A percentile compares a stretch with the other conserved stretches of the same genome.
Evolutionary conservation across 2,888 invertebrate genomes (phyloP).

Genomic region (Philhelius pedissequus): DNA sequence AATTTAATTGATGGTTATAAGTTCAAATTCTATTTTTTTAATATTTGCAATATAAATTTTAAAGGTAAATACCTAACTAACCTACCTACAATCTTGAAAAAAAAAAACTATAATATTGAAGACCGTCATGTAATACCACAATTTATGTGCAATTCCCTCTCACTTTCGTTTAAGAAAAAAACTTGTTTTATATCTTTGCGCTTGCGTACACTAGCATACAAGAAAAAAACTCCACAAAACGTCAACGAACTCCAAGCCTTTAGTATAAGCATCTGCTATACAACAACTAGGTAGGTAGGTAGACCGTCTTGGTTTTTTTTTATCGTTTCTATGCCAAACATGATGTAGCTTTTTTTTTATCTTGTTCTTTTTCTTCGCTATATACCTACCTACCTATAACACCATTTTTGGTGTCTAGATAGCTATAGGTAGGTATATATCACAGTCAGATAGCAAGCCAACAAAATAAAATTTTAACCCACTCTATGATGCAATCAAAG

Average conservation of each 20-base stretch:
- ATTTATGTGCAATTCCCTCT: constrained; percentile 74
- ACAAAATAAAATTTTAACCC: background rate
- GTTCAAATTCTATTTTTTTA: background rate
- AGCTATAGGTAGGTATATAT: too few species aligned
- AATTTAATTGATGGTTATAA: background rate
- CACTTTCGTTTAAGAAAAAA: constrained; percentile 76
- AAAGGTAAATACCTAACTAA: constrained; percentile 49
- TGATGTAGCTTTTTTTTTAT: background rate
- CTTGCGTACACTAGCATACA: constrained; percentile 56
- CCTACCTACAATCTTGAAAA: constrained; percentile 19
- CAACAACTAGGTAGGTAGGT: constrained; percentile 3
- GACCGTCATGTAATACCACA: constrained; percentile 63
- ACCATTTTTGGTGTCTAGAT: constrained; percentile 39
- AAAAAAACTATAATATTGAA: constrained; percentile 52
- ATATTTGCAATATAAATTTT: constrained; percentile 24
- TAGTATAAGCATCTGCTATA: constrained; percentile 25
- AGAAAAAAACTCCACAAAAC: constrained; percentile 33
- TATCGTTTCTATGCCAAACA: constrained; percentile 17
- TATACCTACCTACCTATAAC: too few species aligned
- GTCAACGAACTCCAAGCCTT: constrained; percentile 73
- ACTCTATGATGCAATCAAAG: constrained; percentile 48
- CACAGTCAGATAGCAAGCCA: background rate
- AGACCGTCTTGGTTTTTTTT: constrained; percentile 31
- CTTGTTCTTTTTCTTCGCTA: background rate
- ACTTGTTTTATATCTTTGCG: constrained; percentile 73